These are phyloP conservation scores for Polyergus mexicanus DNA, from an alignment of 1,140 invertebrate species.

Conservation along the genomic window DNA sequence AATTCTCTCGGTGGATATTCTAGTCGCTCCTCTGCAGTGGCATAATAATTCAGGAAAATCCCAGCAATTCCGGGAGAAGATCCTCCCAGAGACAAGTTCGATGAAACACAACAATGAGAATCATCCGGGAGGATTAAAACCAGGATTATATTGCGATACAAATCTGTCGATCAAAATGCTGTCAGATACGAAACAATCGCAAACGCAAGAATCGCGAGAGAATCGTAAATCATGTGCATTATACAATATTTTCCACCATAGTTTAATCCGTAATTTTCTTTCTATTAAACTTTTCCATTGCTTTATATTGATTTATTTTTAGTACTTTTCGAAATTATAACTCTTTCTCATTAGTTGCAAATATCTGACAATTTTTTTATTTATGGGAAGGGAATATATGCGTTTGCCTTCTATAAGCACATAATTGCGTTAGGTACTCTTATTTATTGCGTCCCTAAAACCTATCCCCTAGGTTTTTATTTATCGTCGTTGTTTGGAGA, in stretches of 20 bases:
- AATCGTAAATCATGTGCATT: conserved; percentile 61
- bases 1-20: conserved; percentile 62
- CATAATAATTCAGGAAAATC: conserved; percentile 73
- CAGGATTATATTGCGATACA: conserved; percentile 69
- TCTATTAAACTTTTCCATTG: neutral
- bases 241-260: conserved; percentile 25
- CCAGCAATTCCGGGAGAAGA: conserved; percentile 65
- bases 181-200: conserved; percentile 56
- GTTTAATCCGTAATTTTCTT: conserved; percentile 8
- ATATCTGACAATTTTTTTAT: neutral
- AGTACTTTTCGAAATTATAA: neutral
- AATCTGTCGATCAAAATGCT: conserved; percentile 67
- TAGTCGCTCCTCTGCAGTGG: conserved; percentile 29
- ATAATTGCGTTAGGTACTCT: conserved; percentile 77
- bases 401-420: conserved; percentile 60
- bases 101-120: conserved; percentile 75
- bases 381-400: conserved; percentile 47
- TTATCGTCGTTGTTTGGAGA: conserved; percentile 70
- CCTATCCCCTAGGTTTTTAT: conserved; percentile 69
- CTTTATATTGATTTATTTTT: conserved; percentile 1
- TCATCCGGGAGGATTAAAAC: conserved; percentile 71
- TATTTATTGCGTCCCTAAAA: conserved; percentile 75
- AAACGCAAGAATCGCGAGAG: conserved; percentile 25
- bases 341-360: neutral
- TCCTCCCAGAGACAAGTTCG: conserved; percentile 69